Evolutionary conservation across 2,888 invertebrate species (phyloP).

Genomic region (Belgica antarctica): DNA sequence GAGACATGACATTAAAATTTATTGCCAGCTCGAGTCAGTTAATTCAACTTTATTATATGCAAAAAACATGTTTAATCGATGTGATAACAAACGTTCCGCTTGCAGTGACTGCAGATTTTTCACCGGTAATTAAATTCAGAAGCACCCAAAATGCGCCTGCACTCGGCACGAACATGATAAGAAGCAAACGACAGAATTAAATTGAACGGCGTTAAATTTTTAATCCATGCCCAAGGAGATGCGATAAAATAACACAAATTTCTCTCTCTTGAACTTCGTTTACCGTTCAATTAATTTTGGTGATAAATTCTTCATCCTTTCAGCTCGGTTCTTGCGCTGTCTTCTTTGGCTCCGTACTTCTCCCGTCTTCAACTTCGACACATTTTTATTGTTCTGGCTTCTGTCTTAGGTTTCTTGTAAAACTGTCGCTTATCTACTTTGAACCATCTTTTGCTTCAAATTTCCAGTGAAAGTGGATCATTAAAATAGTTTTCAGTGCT

Average conservation of each 20-base stretch:
- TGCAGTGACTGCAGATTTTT: too few relatives aligned
- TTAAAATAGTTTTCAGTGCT: conserved; percentile 22
- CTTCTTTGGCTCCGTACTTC: conserved; percentile 15
- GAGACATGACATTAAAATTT: conserved; percentile 23
- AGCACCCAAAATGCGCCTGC: not conserved
- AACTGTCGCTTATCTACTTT: not conserved
- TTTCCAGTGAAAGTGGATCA: conserved; percentile 41
- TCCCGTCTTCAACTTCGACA: not conserved
- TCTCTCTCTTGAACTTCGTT: conserved; percentile 18
- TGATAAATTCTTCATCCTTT: conserved; percentile 35
- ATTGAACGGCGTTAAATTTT: conserved; percentile 40
- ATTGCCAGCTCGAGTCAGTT: conserved; percentile 2
- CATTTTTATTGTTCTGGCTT: conserved; percentile 37
- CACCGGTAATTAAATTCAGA: conserved; percentile 14
- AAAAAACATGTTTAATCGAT: conserved; percentile 6
- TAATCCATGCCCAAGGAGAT: conserved; percentile 19
- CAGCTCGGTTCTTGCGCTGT: not conserved
- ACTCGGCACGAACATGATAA: not conserved
- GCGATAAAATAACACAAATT: conserved; percentile 27
- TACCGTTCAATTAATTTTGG: conserved; percentile 38
- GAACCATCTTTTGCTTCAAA: conserved; percentile 19
- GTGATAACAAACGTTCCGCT: not conserved
- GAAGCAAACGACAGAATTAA: conserved; percentile 13
- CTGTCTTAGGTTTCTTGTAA: conserved; percentile 22
- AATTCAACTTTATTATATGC: conserved; percentile 5